These are phyloP conservation scores for Drosophila nasuta DNA, from an alignment of 1,140 invertebrate species.

Conservation along the genomic window DNA sequence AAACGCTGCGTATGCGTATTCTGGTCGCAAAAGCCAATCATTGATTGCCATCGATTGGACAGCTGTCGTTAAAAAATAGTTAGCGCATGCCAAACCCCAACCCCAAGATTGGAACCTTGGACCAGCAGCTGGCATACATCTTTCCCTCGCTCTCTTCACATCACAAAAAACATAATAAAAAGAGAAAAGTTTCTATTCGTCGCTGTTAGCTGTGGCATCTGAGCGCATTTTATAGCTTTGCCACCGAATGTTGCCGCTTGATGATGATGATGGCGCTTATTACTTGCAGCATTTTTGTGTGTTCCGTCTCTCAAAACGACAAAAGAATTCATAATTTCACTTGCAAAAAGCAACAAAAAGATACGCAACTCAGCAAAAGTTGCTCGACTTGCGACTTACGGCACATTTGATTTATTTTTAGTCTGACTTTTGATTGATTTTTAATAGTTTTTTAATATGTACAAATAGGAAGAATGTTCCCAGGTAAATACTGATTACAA, in stretches of 20 bases:
- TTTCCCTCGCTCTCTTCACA: slow-evolving; percentile 2
- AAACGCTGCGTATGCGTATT: no score
- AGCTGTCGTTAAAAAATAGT: slow-evolving; percentile 40
- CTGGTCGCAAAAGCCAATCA: slow-evolving; percentile 25
- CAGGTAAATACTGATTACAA: no score
- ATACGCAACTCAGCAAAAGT: no score
- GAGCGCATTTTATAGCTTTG: slow-evolving; percentile 29
- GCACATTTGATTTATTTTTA: no score
- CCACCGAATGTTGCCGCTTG: slow-evolving; percentile 21
- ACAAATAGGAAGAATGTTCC: no score
- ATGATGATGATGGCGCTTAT: slow-evolving; percentile 41
- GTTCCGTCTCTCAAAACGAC: not conserved
- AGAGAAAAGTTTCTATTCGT: slow-evolving; percentile 22
- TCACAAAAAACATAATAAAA: no score
- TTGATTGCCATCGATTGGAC: slow-evolving; percentile 40
- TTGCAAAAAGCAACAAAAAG: slow-evolving; percentile 16
- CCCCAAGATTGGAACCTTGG: slow-evolving; percentile 12
- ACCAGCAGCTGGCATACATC: not conserved
- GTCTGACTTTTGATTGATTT: no score
- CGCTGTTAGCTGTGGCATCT: not conserved
- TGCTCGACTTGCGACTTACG: no score
- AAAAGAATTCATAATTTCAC: slow-evolving; percentile 55
- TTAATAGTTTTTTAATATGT: no score
- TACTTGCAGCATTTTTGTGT: slow-evolving; percentile 43
- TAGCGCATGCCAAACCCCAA: not conserved